Evolutionary conservation across 2,113 vertebrate genomes (phyloP).

Genomic region (Paradoxurus hermaphroditus): DNA sequence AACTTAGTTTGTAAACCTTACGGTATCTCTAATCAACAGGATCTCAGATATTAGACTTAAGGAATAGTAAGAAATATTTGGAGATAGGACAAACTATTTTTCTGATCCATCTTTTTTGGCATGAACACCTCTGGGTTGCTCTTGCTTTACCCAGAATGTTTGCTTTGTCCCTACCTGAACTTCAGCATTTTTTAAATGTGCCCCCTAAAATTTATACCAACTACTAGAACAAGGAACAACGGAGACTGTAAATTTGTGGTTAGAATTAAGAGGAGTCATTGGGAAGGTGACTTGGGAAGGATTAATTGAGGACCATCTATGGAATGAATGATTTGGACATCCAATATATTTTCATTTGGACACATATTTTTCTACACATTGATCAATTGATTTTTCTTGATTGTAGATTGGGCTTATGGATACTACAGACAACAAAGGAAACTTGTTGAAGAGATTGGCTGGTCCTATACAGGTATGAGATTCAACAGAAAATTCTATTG

Average conservation of each 20-base stretch:
- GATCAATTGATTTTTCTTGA: constrained; percentile 68
- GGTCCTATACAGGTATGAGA: constrained; percentile 94
- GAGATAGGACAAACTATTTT: background rate
- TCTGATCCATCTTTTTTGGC: background rate
- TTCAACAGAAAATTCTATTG: background rate
- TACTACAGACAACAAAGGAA: constrained; percentile 95
- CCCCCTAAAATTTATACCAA: background rate
- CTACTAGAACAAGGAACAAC: background rate
- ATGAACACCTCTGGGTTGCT: background rate
- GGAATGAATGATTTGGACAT: background rate
- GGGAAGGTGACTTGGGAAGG: background rate
- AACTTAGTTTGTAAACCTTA: background rate
- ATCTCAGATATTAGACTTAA: background rate
- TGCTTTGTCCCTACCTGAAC: background rate
- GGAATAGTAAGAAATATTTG: background rate
- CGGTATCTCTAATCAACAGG: background rate
- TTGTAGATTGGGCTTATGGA: constrained; percentile 86
- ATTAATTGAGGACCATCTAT: background rate
- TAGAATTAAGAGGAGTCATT: background rate
- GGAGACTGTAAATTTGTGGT: background rate
- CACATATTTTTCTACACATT: background rate
- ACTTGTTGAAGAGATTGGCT: constrained; percentile 94
- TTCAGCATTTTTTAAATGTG: background rate
- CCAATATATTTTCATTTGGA: background rate
- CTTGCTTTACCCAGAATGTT: background rate